Conservation (phyloP, 1,140 invertebrate species). For the Drosophila tristis region DNA sequence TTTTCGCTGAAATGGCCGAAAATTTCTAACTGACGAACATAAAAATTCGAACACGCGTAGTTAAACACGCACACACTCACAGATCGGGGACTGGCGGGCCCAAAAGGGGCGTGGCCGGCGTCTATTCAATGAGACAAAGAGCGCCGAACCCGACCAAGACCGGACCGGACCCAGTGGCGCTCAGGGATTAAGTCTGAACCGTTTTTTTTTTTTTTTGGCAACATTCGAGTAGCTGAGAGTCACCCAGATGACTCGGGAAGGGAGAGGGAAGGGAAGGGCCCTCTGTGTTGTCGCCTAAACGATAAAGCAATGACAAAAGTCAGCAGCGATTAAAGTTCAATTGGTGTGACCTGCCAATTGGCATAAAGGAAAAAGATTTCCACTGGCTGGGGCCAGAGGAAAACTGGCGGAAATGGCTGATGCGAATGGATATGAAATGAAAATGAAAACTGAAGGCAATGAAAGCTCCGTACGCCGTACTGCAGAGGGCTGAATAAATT, state of each 20-base stretch:
- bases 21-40: constrained; percentile 71
- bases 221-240: constrained; percentile 8
- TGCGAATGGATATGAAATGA: background rate
- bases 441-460: constrained; percentile 20
- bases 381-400: constrained; percentile 21
- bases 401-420: background rate
- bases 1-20: constrained; percentile 79
- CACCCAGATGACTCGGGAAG: no score
- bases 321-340: constrained; percentile 80
- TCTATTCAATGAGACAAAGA: constrained; percentile 78
- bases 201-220: constrained; percentile 59
- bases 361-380: constrained; percentile 50
- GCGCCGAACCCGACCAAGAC: constrained; percentile 26
- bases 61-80: constrained; percentile 47
- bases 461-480: background rate
- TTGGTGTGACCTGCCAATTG: constrained; percentile 67
- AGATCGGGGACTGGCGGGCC: constrained; percentile 3
- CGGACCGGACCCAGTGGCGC: constrained; percentile 28
- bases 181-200: constrained; percentile 48
- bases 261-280: background rate
- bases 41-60: constrained; percentile 69
- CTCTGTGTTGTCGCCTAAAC: constrained; percentile 69
- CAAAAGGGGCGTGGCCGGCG: constrained; percentile 51
- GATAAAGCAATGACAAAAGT: constrained; percentile 80
- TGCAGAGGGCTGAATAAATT: background rate